Evolutionary conservation across 2,113 vertebrate species (phyloP).

Genomic region (Colossoma macropomum): DNA sequence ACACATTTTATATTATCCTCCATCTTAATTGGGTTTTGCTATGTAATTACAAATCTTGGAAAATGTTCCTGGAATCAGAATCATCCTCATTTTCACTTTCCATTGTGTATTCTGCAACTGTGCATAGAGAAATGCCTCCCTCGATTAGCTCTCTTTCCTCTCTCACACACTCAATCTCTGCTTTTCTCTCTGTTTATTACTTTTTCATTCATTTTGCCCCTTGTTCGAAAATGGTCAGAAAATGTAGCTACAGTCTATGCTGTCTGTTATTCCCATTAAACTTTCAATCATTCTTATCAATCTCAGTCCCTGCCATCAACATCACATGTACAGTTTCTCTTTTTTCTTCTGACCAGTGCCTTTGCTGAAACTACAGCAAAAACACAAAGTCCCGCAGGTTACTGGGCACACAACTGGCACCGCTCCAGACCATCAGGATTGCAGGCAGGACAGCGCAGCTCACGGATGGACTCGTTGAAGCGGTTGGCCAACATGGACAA

Average conservation of each 20-base stretch:
- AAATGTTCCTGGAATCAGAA: background rate
- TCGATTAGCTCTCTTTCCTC: conserved; percentile 9
- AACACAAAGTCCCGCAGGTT: background rate
- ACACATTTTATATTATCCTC: background rate
- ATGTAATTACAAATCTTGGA: background rate
- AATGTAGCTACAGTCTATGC: background rate
- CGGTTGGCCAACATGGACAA: conserved; percentile 96
- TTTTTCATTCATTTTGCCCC: background rate
- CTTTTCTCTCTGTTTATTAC: background rate
- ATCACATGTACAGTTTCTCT: too few relatives aligned
- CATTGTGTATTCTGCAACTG: background rate
- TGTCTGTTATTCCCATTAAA: background rate
- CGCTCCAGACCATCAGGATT: conserved; percentile 88
- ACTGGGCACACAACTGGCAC: conserved; percentile 80
- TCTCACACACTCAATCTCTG: background rate
- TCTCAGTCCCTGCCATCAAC: background rate
- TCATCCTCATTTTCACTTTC: background rate
- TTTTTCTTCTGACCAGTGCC: background rate
- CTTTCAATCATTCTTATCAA: background rate
- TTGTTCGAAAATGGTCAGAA: background rate
- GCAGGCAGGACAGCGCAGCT: conserved; percentile 91
- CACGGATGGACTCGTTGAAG: conserved; percentile 93
- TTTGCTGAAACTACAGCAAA: background rate
- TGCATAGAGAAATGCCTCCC: background rate
- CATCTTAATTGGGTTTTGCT: conserved; percentile 15